Percentiles rank a stretch among this genome's conserved stretches.
phyloP scores from a whole-genome alignment of 1,140 invertebrate genomes.

The Zaprionus vittiger region DNA sequence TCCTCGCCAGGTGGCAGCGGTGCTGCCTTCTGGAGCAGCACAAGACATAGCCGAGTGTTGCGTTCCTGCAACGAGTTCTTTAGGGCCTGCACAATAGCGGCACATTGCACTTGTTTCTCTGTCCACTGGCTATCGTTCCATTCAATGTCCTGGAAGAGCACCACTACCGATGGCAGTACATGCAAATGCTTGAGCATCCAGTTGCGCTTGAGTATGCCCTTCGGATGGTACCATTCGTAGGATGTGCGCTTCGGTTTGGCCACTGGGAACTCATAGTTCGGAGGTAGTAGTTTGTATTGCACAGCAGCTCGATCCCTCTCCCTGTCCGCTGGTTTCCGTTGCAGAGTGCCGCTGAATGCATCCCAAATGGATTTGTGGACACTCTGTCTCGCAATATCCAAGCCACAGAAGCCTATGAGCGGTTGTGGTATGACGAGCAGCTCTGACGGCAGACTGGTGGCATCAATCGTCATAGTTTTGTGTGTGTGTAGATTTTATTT shows the following conservation, averaged over 20 bases:
- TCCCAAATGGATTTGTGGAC: slow-evolving; percentile 97
- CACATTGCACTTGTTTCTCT: slow-evolving; percentile 97
- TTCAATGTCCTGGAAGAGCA: slow-evolving; percentile 98
- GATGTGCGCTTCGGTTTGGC: slow-evolving; percentile 95
- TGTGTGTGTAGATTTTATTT: slow-evolving; percentile 26
- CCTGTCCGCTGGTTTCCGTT: slow-evolving; percentile 79
- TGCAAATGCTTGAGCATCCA: slow-evolving; percentile 98
- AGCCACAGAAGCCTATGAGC: slow-evolving; percentile 92
- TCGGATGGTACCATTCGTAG: slow-evolving; percentile 98
- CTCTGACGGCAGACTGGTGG: slow-evolving; percentile 90
- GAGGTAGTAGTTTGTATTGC: slow-evolving; percentile 91
- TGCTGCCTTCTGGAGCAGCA: slow-evolving; percentile 93
- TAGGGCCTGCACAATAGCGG: slow-evolving; percentile 94
- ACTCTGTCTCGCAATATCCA: slow-evolving; percentile 93
- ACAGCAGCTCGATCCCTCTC: slow-evolving; percentile 91
- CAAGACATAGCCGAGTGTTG: slow-evolving; percentile 93
- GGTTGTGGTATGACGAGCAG: slow-evolving; percentile 92
- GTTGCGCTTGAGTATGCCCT: slow-evolving; percentile 97
- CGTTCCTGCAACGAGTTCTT: slow-evolving; percentile 88
- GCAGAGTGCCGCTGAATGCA: slow-evolving; percentile 91
- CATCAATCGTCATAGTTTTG: slow-evolving; percentile 83
- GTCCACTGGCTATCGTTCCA: slow-evolving; percentile 98
- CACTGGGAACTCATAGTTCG: slow-evolving; percentile 94
- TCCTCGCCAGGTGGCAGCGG: slow-evolving; percentile 93
- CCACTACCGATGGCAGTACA: slow-evolving; percentile 95